Evolutionary conservation across 23 tunicate species (phyloP).

Genomic region (Trididemnum clinides): DNA sequence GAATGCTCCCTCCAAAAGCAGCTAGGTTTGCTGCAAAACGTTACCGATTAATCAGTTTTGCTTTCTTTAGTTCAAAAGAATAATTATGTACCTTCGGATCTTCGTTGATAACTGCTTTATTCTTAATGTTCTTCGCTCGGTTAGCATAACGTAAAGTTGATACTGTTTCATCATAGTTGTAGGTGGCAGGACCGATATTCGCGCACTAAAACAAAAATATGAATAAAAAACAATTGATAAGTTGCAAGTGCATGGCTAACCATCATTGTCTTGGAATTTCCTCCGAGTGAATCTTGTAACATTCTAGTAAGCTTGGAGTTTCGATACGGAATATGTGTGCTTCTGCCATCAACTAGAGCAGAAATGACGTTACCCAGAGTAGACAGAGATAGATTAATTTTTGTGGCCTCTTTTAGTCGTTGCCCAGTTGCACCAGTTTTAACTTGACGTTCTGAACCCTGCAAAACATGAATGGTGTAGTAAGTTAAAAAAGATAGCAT

Average conservation of each 20-base stretch:
- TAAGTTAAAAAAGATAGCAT: not conserved
- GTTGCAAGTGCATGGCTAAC: slow-evolving; percentile 11
- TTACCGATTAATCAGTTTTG: too few relatives aligned
- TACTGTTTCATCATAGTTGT: slow-evolving; percentile 97
- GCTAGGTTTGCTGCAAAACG: too few relatives aligned
- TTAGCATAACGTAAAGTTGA: slow-evolving; percentile 97
- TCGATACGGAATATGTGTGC: slow-evolving; percentile 97
- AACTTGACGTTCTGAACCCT: slow-evolving; percentile 97
- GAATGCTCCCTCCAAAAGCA: too few relatives aligned
- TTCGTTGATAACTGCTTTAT: slow-evolving; percentile 95
- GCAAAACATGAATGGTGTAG: not conserved
- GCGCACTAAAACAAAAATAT: slow-evolving; percentile 62
- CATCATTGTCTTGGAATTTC: slow-evolving; percentile 99
- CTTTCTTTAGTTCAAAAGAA: not conserved
- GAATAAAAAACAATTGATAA: not conserved
- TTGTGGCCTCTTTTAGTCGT: slow-evolving; percentile 95
- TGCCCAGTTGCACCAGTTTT: slow-evolving; percentile 98
- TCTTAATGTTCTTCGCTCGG: slow-evolving; percentile 98
- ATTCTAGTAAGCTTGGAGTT: slow-evolving; percentile 96
- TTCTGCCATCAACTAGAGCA: slow-evolving; percentile 95
- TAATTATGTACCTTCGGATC: slow-evolving; percentile 76
- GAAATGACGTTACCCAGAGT: slow-evolving; percentile 98
- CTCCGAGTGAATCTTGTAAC: slow-evolving; percentile 99
- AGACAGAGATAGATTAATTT: slow-evolving; percentile 92
- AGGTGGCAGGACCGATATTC: slow-evolving; percentile 95